phyloP scores from a whole-genome alignment of 2,797 vertebrate genomes.

The Benthosema pterotum region DNA sequence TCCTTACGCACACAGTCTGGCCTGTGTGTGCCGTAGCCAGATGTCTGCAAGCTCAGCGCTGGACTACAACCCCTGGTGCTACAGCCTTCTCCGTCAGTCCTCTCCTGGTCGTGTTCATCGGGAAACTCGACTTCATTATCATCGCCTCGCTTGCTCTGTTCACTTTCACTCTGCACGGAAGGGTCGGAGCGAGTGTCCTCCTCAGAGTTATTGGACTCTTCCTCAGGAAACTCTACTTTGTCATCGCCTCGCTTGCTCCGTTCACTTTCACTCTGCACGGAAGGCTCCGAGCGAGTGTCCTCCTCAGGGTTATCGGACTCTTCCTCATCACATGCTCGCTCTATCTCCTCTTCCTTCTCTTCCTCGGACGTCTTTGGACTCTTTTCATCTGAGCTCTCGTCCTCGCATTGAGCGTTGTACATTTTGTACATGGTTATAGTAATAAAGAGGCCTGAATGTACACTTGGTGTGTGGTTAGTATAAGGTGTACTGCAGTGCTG shows the following conservation, averaged over 20 bases:
- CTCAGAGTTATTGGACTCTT: slow-evolving; percentile 1
- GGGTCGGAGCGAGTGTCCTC: not conserved
- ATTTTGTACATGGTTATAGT: slow-evolving; percentile 62
- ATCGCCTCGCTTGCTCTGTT: not conserved
- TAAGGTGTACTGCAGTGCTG: slow-evolving; percentile 16
- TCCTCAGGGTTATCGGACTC: slow-evolving; percentile 1
- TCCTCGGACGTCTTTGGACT: slow-evolving; percentile 60
- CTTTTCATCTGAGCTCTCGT: slow-evolving; percentile 42
- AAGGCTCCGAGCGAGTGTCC: not conserved
- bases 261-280: slow-evolving; percentile 11
- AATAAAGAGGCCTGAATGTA: not conserved
- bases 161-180: slow-evolving; percentile 12
- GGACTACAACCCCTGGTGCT: slow-evolving; percentile 48
- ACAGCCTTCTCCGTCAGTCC: not conserved
- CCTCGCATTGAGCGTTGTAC: slow-evolving; percentile 36
- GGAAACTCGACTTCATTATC: not conserved
- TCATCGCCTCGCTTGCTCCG: not conserved
- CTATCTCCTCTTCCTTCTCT: slow-evolving; percentile 36
- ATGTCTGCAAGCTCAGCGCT: slow-evolving; percentile 68
- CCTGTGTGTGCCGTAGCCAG: slow-evolving; percentile 72
- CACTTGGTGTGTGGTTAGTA: slow-evolving; percentile 22
- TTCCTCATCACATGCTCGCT: not conserved
- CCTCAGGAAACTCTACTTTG: not conserved
- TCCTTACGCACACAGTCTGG: slow-evolving; percentile 48
- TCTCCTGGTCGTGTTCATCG: slow-evolving; percentile 1